phyloP scores from a whole-genome alignment of 2,888 invertebrate species.

The Melipona beecheii region DNA sequence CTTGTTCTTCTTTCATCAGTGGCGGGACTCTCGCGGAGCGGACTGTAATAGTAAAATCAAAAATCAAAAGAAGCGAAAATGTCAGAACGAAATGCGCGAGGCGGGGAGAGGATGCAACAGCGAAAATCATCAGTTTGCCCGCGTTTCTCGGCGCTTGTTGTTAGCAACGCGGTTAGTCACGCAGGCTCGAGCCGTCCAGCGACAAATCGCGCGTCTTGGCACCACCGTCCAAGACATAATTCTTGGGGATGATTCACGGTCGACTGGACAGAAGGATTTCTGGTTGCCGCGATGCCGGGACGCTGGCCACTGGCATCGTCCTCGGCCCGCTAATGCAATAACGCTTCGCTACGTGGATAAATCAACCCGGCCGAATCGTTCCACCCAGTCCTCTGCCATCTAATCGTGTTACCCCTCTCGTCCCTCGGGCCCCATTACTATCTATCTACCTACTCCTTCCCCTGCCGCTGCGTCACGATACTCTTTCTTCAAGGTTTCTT shows the following conservation, averaged over 20 bases:
- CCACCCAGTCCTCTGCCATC: slow-evolving; percentile 69
- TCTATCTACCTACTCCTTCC: neutral
- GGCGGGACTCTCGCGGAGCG: too few relatives aligned
- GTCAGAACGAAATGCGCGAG: too few relatives aligned
- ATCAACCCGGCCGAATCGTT: slow-evolving; percentile 78
- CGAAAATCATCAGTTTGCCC: neutral
- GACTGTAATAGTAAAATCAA: too few relatives aligned
- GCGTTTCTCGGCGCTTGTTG: neutral
- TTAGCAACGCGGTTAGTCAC: neutral
- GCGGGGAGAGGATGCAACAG: too few relatives aligned
- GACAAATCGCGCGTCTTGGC: slow-evolving; percentile 63
- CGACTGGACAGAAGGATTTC: slow-evolving; percentile 64
- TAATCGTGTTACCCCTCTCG: slow-evolving; percentile 80
- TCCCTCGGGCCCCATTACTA: slow-evolving; percentile 68
- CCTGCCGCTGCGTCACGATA: neutral
- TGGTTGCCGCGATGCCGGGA: slow-evolving; percentile 55
- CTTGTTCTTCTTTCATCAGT: too few relatives aligned
- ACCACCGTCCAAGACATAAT: slow-evolving; percentile 70
- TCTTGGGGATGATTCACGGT: slow-evolving; percentile 76
- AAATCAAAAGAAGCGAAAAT: too few relatives aligned
- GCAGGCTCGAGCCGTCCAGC: neutral
- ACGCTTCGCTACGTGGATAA: slow-evolving; percentile 80
- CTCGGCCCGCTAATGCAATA: slow-evolving; percentile 82
- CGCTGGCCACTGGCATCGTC: slow-evolving; percentile 60
- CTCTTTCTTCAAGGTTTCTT: neutral